phyloP scores from a whole-genome alignment of 2,113 vertebrate genomes.

The Pungitius pungitius region DNA sequence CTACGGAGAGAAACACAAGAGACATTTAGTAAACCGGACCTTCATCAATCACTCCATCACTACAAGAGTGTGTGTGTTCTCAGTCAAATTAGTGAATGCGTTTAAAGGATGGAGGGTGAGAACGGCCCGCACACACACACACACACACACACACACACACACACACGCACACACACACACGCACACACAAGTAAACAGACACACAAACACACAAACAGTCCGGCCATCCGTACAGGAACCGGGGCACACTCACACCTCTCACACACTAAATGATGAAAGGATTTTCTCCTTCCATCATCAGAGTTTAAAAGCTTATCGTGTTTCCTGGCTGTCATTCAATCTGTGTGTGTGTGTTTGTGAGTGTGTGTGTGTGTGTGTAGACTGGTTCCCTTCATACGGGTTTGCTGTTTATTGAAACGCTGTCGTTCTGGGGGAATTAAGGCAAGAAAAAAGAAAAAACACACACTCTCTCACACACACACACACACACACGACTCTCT shows the following conservation, averaged over 20 bases:
- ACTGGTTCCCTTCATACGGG: slow-evolving; percentile 56
- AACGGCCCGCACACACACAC: slow-evolving; percentile 33
- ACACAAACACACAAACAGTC: slow-evolving; percentile 38
- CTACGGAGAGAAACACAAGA: slow-evolving; percentile 72
- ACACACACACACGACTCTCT: slow-evolving; percentile 4
- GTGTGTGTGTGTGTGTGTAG: not conserved
- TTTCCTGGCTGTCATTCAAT: slow-evolving; percentile 75
- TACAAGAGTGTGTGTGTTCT: slow-evolving; percentile 9
- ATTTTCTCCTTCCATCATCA: slow-evolving; percentile 63
- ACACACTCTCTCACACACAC: slow-evolving; percentile 49
- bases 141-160: slow-evolving; percentile 39
- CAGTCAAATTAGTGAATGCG: slow-evolving; percentile 21
- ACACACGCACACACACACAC: not conserved
- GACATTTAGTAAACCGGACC: too few relatives aligned
- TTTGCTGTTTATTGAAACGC: slow-evolving; percentile 75
- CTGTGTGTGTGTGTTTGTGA: slow-evolving; percentile 29
- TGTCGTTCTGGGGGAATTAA: slow-evolving; percentile 74
- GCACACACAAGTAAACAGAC: slow-evolving; percentile 24
- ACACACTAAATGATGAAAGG: slow-evolving; percentile 34
- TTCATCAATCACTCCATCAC: too few relatives aligned
- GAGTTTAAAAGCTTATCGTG: slow-evolving; percentile 66
- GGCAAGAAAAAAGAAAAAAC: slow-evolving; percentile 48
- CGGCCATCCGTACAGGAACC: slow-evolving; percentile 16
- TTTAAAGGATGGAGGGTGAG: slow-evolving; percentile 42
- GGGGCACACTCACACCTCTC: not conserved